Base-by-base conservation (phyloP, 2,888 invertebrate species). In the Hartigia nigra region DNA sequence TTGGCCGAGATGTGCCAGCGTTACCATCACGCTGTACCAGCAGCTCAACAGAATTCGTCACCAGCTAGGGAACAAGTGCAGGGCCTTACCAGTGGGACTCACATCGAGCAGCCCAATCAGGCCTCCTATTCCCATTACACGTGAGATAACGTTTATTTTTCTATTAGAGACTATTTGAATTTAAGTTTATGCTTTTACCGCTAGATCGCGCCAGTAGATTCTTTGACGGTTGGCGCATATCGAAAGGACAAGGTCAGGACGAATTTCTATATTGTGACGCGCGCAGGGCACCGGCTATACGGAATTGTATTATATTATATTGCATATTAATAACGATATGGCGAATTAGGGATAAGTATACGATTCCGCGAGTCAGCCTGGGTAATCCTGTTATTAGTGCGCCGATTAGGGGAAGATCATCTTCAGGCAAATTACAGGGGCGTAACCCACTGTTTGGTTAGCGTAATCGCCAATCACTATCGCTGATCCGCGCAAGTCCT, bases 1-100 rank as follows among this genome's bases (percentile, higher is more conserved):
- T 91, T 91, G 91, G 91, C 91, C 91, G 91, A 91, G 87, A 91
- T 91, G 91, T 91, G 91, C 90, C 91, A 91, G 90, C 91, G 91
- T 85, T 91, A 91, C 88, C 91, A 91, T 88, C 91, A 91, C 88
- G 89, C 89, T 87, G 88, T 90, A 89, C 89, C 89, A 83, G 85
- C 87, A 84, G 87, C 80, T 37, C 74, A 84, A 76, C 91, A 91
- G 86, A 90, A 87, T 86, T 89, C 90, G 80, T 91, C 91, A 80
- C 89, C 91, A 86, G 90, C 87, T 90, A 91, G 91, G 85, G 91
- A 91, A 80, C 89, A 90, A 83, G 89, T 87, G 84, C 90, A 90
- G 83, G 89, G 89, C 82, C 83, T 91, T 82, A 85, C 89, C 77
- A 84, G 88, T 76, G 84, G 87, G 80, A 80, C 90, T 86, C 91